phyloP scores from a whole-genome alignment of 2,888 invertebrate species.

The Caenorhabditis virilis region DNA sequence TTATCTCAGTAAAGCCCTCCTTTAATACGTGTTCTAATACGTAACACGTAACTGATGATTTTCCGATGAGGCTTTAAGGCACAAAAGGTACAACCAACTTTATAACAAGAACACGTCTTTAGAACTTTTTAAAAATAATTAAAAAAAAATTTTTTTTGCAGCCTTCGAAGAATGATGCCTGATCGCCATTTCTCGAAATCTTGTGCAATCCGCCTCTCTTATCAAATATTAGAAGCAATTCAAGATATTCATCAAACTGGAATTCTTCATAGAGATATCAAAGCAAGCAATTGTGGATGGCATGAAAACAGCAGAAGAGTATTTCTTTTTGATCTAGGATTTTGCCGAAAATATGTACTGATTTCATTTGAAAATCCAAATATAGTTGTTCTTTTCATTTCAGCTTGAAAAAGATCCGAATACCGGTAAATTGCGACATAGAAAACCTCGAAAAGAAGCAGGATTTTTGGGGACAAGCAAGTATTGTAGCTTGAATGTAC shows the following conservation, averaged over 20 bases:
- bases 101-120: too few species aligned
- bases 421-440: slow-evolving; percentile 16
- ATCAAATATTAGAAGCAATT: slow-evolving; percentile 37
- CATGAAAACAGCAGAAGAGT: slow-evolving; percentile 19
- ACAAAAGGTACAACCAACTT: too few species aligned
- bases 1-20: too few species aligned
- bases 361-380: neutral
- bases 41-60: too few species aligned
- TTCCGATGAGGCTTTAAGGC: too few species aligned
- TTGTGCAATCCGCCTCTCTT: slow-evolving; percentile 53
- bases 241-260: slow-evolving; percentile 54
- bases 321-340: slow-evolving; percentile 44
- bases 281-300: slow-evolving; percentile 61
- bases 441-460: slow-evolving; percentile 37
- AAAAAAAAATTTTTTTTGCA: slow-evolving; percentile 3
- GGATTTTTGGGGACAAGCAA: slow-evolving; percentile 56
- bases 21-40: too few species aligned
- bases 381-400: neutral
- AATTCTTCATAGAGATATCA: slow-evolving; percentile 58
- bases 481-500: slow-evolving; percentile 44
- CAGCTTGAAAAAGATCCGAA: slow-evolving; percentile 23
- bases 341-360: slow-evolving; percentile 36
- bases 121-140: too few species aligned
- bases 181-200: slow-evolving; percentile 50
- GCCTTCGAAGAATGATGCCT: slow-evolving; percentile 52